Evolutionary conservation across 2,888 invertebrate species (phyloP).

Genomic region (Eubasilissa splendida): DNA sequence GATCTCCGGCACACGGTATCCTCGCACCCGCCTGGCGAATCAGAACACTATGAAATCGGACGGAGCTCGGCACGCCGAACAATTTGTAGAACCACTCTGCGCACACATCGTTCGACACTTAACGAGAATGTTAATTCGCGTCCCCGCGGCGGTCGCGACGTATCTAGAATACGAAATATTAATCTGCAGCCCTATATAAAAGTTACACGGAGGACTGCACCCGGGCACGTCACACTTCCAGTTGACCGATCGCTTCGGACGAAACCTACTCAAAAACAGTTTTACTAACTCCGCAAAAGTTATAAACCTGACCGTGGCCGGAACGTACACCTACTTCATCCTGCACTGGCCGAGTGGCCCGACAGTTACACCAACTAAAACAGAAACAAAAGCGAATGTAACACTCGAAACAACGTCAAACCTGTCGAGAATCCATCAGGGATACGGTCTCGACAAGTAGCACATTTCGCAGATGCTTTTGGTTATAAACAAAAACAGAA

Average conservation of each 20-base stretch:
- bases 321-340: conserved; percentile 6
- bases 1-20: background rate
- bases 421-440: no score
- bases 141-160: background rate
- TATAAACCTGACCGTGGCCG: conserved; percentile 18
- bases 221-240: background rate
- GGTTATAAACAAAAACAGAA: conserved; percentile 28
- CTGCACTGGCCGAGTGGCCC: background rate
- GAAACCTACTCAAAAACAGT: conserved; percentile 3
- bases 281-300: conserved; percentile 24
- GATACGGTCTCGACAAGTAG: conserved; percentile 5
- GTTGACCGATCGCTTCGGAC: background rate
- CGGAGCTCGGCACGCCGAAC: no score
- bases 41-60: conserved; percentile 8
- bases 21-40: background rate
- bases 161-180: background rate
- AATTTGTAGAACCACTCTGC: no score
- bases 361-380: background rate
- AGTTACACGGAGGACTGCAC: background rate
- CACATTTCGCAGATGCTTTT: conserved; percentile 29
- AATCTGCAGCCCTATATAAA: conserved; percentile 1
- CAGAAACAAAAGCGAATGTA: conserved; percentile 9
- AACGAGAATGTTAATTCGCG: background rate
- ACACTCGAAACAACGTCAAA: no score
- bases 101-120: background rate